phyloP scores from a whole-genome alignment of 1,140 invertebrate species.

The Caenorhabditis inopinata region DNA sequence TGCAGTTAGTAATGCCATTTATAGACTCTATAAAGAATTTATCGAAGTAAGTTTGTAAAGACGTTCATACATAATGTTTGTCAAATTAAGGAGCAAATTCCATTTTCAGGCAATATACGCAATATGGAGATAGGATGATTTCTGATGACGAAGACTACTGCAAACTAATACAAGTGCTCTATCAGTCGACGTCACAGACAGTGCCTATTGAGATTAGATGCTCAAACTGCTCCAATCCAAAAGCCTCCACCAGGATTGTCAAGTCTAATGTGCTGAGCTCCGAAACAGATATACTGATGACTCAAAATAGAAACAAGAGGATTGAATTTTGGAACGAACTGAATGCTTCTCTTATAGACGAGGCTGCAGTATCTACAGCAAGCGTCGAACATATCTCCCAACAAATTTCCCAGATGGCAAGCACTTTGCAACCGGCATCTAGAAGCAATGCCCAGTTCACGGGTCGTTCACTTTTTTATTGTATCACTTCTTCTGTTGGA shows the following conservation, averaged over 20 bases:
- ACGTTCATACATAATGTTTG: background rate
- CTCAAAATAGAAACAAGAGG: conserved; percentile 30
- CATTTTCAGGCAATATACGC: conserved; percentile 24
- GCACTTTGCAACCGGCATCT: background rate
- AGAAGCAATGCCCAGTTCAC: background rate
- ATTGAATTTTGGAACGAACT: conserved; percentile 33
- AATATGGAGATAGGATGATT: conserved; percentile 9
- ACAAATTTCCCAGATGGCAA: background rate
- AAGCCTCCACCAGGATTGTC: background rate
- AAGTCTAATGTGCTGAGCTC: conserved; percentile 8
- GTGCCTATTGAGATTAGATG: background rate
- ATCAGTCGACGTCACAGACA: background rate
- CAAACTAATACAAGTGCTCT: background rate
- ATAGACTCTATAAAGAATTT: background rate
- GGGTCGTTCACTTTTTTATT: conserved; percentile 40
- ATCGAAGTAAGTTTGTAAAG: conserved; percentile 18
- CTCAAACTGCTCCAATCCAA: background rate
- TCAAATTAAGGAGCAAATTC: too few species aligned
- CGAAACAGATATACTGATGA: conserved; percentile 26
- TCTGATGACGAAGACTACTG: conserved; percentile 31
- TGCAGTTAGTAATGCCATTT: background rate
- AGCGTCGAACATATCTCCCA: conserved; percentile 32
- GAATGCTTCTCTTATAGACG: conserved; percentile 17
- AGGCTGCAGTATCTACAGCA: conserved; percentile 33
- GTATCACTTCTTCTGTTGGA: conserved; percentile 26